Conservation (phyloP, 1,140 invertebrate species). For the Camponotus pennsylvanicus region DNA sequence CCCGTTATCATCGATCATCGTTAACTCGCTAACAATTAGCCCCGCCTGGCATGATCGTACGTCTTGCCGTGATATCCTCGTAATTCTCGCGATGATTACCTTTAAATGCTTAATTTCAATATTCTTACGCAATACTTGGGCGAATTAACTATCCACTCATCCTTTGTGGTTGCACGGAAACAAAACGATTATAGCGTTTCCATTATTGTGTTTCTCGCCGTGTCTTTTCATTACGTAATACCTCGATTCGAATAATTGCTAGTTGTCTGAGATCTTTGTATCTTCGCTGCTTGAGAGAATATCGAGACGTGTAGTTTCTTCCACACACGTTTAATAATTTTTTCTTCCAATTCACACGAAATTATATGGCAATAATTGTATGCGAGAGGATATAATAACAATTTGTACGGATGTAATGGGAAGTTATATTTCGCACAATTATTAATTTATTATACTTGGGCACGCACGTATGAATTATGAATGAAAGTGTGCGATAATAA, state of each 20-base stretch:
- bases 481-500: background rate
- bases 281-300: background rate
- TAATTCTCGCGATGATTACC: conserved; percentile 54
- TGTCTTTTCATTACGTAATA: conserved; percentile 40
- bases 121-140: conserved; percentile 44
- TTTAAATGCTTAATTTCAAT: conserved; percentile 69
- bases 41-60: conserved; percentile 49
- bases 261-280: conserved; percentile 14
- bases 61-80: conserved; percentile 39
- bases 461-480: background rate
- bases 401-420: background rate
- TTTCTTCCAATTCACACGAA: background rate
- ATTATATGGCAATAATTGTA: background rate
- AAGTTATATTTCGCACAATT: conserved; percentile 7
- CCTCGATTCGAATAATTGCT: background rate
- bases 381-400: background rate
- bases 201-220: conserved; percentile 3
- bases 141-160: background rate
- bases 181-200: conserved; percentile 36
- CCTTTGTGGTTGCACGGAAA: conserved; percentile 21
- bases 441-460: background rate
- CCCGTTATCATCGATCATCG: conserved; percentile 75
- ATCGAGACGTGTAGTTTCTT: background rate
- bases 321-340: background rate
- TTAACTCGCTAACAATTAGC: conserved; percentile 74